Base-by-base conservation (phyloP, 2,797 vertebrate species). In the Neosilurus hyrtlii region DNA sequence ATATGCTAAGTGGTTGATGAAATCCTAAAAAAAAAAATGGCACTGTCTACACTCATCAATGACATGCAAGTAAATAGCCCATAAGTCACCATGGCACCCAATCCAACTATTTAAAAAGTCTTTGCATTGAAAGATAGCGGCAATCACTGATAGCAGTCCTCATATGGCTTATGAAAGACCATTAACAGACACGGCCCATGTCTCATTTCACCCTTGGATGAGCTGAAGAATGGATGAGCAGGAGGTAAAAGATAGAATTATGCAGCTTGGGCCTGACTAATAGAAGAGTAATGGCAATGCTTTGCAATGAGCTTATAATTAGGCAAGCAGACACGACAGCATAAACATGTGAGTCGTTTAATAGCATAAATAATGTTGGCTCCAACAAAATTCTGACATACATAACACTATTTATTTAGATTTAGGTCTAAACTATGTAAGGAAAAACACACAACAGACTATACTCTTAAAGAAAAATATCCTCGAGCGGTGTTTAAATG, bases 171-270 rank as follows among this genome's bases (percentile, higher is more conserved):
- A 91, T 93, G 89, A 91, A 93, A 92, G 90, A 86, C 91, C 89
- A 93, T 92, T 93, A 94, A 92, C 91, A 87, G 91, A 90, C 89
- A 84, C 82, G 86, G 88, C 87, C 87, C 83, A 84, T 91, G 90
- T 90, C 92, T 89, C 88, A 92, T 93, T 93, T 93, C 91, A 91
- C 92, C 92, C 89, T 90, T 74, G 87, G 90, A 92, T 92, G 91
- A 90, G 89, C 89, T 83, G 35, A 84, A 78, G 87, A 91, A 93
- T 91, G 83, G 92, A 91, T 91, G 90, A 92, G 91, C 90, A 80
- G 83, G 79, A 80, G 56, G 81, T 71, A 84, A 87, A 85, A 81
- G 77, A 86, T 66, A 62, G 80, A 86, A 85, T 37, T 85, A 77
- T 71, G 52, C 82, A 86, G 70, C 72, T 72, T 81, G 87, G 82